phyloP scores from a whole-genome alignment of 2,888 invertebrate genomes.

The Cerastoderma edule region DNA sequence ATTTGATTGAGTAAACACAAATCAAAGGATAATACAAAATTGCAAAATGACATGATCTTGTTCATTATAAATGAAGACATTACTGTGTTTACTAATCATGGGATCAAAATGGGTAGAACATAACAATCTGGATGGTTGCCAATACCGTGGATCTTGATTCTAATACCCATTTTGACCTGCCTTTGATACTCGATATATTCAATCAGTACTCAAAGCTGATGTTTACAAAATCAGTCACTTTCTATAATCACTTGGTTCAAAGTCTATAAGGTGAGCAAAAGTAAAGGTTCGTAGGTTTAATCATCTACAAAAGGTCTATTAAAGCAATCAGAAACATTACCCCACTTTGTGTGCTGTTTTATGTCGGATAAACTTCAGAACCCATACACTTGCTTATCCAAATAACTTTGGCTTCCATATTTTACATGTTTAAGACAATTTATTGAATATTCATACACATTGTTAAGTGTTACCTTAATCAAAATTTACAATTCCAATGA shows the following conservation, averaged over 20 bases:
- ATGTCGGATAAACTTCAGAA: no score
- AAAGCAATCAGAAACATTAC: no score
- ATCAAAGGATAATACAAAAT: no score
- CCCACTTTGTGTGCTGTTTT: no score
- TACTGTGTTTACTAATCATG: constrained; percentile 15
- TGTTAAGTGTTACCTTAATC: neutral
- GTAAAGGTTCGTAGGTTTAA: no score
- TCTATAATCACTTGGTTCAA: neutral
- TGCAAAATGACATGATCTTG: no score
- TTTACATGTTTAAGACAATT: constrained; percentile 1
- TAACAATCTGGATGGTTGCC: no score
- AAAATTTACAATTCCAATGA: neutral
- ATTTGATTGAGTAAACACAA: no score
- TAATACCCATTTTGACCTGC: constrained; percentile 1
- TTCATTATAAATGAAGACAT: no score
- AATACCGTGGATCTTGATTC: neutral
- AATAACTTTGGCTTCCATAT: neutral
- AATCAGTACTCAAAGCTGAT: neutral
- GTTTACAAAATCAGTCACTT: constrained; percentile 28
- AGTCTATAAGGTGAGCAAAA: neutral
- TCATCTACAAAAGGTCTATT: no score
- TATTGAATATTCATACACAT: constrained; percentile 1
- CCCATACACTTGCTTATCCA: no score
- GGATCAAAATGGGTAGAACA: neutral
- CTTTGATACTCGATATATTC: neutral